Base-by-base conservation (phyloP, 30 jellyfish, hydroid and myxozoan species). In the Aurelia sp. region DNA sequence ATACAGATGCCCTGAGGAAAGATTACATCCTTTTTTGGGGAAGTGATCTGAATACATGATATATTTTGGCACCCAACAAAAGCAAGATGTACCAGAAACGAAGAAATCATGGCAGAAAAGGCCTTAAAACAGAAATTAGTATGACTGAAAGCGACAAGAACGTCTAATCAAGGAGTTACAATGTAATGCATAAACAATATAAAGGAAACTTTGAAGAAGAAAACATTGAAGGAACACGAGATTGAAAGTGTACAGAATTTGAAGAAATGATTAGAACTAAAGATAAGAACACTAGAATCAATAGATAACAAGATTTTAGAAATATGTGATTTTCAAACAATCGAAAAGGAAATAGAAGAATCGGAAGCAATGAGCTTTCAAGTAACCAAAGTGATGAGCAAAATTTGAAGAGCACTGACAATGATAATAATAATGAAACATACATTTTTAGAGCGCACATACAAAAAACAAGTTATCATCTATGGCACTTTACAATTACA, bases 281-380 rank as follows among this genome's bases (percentile, higher is more conserved):
- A 65, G 3, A 31, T 65, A 65, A 1, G 76, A 65, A 65, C 76
- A 65, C 21, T 65, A 65, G 76, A 65, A 65, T 31, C 76, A 31
- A 65, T 65, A 1, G 76, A 65, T 65, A 21, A 65, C 38, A 3
- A 65, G 30, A 65, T 65, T 3, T 65, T 21, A 31, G 76, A 65
- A 19, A 21, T 65, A 13, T 65, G 76, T 31, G 48, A 65, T 13
- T 13, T 1, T 20, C 1, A 31, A 65, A 65, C 76, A 21, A 65
- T 65, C 76, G 76, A 65, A 2, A 65, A 65, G 3, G 76, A 65
- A 65, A 65, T 65, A 65, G 76, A 65, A 31, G 76, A 65, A 65
- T 65, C 76, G 1, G 76, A 65, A 31, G 3, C 76, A 19, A 0
- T 20, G 76, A 65, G 76, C 21, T 65, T 65, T 65, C 76, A 31